A percentile compares a stretch with the other conserved stretches of the same genome.
Evolutionary conservation across 2,113 vertebrate genomes (phyloP).

Genomic region (Catharus minimus): DNA sequence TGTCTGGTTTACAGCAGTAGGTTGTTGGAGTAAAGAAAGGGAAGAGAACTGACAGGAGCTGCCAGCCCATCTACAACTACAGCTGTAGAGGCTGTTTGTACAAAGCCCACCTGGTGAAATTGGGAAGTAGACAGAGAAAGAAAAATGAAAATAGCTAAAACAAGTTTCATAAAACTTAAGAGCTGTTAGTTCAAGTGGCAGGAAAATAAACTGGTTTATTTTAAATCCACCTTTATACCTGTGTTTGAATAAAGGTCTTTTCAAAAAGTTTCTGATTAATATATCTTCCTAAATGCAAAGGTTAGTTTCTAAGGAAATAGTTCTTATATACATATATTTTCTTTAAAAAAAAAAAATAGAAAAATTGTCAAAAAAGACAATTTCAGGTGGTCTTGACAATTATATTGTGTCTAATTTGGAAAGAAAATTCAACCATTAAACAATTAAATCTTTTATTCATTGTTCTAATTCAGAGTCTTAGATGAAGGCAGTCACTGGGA

Average conservation of each 20-base stretch:
- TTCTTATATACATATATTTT: background rate
- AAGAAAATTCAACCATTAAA: background rate
- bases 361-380: background rate
- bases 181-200: background rate
- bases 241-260: background rate
- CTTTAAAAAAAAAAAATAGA: background rate
- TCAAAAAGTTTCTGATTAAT: background rate
- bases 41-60: background rate
- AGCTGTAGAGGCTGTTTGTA: background rate
- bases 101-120: conserved; percentile 13
- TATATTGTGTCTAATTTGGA: background rate
- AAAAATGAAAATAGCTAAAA: background rate
- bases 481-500: background rate
- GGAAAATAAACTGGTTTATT: background rate
- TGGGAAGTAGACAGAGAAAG: background rate
- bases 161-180: background rate
- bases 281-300: background rate
- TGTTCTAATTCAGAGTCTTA: background rate
- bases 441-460: background rate
- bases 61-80: background rate
- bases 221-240: background rate
- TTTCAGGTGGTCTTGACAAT: background rate
- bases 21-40: background rate
- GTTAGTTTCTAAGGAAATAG: background rate
- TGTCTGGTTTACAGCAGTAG: background rate